Evolutionary conservation across 2,888 invertebrate species (phyloP).

Genomic region (Agapostemon virescens): DNA sequence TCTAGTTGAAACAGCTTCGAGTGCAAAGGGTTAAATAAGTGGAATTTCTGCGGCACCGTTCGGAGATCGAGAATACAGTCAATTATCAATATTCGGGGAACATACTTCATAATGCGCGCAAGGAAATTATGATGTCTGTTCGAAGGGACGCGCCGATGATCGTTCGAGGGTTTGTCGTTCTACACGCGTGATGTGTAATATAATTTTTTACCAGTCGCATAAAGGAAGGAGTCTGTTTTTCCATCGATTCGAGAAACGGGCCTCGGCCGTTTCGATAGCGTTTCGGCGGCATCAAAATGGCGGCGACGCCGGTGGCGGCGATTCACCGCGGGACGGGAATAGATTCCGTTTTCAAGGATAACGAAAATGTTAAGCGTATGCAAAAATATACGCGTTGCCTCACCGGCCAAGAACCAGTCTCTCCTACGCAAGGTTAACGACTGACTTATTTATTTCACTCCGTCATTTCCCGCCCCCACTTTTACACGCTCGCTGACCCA

Average conservation of each 20-base stretch:
- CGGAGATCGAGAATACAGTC: neutral
- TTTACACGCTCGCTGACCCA: neutral
- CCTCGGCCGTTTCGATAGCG: slow-evolving; percentile 13
- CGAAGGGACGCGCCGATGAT: neutral
- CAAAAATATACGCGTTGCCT: slow-evolving; percentile 57
- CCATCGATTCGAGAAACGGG: neutral
- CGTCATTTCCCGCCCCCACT: neutral
- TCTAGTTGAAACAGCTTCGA: too few species aligned
- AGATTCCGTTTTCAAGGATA: slow-evolving; percentile 57
- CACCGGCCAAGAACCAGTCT: slow-evolving; percentile 55
- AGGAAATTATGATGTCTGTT: neutral
- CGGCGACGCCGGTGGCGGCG: slow-evolving; percentile 36
- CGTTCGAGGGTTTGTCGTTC: neutral
- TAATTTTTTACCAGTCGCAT: neutral
- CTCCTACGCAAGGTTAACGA: slow-evolving; percentile 63
- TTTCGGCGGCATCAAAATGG: slow-evolving; percentile 25
- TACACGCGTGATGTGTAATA: neutral
- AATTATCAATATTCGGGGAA: neutral
- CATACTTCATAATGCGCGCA: neutral
- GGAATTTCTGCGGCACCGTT: neutral
- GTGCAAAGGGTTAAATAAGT: neutral
- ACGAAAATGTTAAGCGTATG: slow-evolving; percentile 57
- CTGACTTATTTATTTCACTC: slow-evolving; percentile 55
- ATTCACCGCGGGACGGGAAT: slow-evolving; percentile 28
- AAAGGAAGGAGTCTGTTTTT: neutral